Percentiles rank a stretch among this genome's conserved stretches.
phyloP scores from a whole-genome alignment of 1,140 invertebrate species.

The Cryptotermes secundus region DNA sequence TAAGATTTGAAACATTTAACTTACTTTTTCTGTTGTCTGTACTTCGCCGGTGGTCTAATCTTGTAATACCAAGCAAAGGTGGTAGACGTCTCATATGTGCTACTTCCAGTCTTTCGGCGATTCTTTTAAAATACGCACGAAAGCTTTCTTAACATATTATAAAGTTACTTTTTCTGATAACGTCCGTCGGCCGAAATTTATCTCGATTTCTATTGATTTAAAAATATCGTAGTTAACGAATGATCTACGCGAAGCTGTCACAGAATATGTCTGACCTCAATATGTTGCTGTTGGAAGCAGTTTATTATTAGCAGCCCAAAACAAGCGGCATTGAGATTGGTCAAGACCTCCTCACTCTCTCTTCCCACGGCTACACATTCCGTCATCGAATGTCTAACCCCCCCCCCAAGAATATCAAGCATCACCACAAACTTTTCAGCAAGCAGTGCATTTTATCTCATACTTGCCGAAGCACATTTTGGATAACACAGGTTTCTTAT shows the following conservation, averaged over 20 bases:
- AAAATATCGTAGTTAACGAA: not conserved
- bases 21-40: too few relatives aligned
- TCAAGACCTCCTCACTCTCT: conserved; percentile 3
- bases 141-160: too few relatives aligned
- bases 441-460: not conserved
- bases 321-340: conserved; percentile 9
- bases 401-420: not conserved
- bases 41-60: too few relatives aligned
- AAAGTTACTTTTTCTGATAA: too few relatives aligned
- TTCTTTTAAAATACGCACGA: too few relatives aligned
- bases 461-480: not conserved
- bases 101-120: too few relatives aligned
- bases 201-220: too few relatives aligned
- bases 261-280: not conserved
- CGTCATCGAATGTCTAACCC: not conserved
- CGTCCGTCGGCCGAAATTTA: not conserved
- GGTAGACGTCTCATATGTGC: too few relatives aligned
- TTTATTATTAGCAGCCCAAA: conserved; percentile 7
- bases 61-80: too few relatives aligned
- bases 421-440: not conserved
- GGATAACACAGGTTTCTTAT: not conserved
- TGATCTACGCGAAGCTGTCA: not conserved
- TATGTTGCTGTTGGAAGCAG: too few relatives aligned
- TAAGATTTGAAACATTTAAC: too few relatives aligned
- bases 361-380: conserved; percentile 7